phyloP scores from a whole-genome alignment of 2,888 invertebrate genomes.

The Bombyx huttoni region DNA sequence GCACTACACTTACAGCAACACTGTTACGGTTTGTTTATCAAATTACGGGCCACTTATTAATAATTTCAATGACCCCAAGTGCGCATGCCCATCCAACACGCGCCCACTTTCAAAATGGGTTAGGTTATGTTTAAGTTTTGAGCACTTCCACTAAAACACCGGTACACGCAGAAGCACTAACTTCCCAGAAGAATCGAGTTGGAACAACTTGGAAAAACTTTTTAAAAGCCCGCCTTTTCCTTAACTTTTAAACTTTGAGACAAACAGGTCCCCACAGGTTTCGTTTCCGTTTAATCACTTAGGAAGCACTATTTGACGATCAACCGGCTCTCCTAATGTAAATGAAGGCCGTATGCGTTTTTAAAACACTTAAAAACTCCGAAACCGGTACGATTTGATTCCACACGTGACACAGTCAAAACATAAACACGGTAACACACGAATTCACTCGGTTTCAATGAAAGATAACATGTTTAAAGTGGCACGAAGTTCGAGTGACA shows the following conservation, averaged over 20 bases:
- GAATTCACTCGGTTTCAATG: slow-evolving; percentile 39
- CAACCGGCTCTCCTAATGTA: slow-evolving; percentile 55
- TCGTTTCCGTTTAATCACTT: slow-evolving; percentile 29
- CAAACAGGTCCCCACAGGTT: slow-evolving; percentile 37
- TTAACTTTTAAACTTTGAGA: slow-evolving; percentile 17
- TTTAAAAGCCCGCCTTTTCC: slow-evolving; percentile 15
- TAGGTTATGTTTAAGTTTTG: slow-evolving; percentile 64
- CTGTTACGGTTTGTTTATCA: slow-evolving; percentile 62
- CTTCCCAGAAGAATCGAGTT: slow-evolving; percentile 48
- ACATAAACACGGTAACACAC: slow-evolving; percentile 40
- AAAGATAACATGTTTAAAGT: slow-evolving; percentile 44
- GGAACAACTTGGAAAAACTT: slow-evolving; percentile 38
- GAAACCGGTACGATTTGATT: slow-evolving; percentile 64
- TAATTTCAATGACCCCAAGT: slow-evolving; percentile 50
- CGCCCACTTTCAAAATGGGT: slow-evolving; percentile 61
- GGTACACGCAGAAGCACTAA: slow-evolving; percentile 35
- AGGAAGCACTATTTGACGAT: slow-evolving; percentile 41
- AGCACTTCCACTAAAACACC: slow-evolving; percentile 37
- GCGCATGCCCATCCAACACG: slow-evolving; percentile 66
- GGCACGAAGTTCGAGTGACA: slow-evolving; percentile 46
- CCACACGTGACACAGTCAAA: slow-evolving; percentile 68
- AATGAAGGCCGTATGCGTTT: slow-evolving; percentile 59
- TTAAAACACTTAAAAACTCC: slow-evolving; percentile 66
- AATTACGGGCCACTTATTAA: slow-evolving; percentile 59
- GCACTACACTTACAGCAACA: slow-evolving; percentile 38